A percentile compares a stretch with the other conserved stretches of the same genome.
phyloP scores from a whole-genome alignment of 2,888 invertebrate species.

The Ceriagrion tenellum region DNA sequence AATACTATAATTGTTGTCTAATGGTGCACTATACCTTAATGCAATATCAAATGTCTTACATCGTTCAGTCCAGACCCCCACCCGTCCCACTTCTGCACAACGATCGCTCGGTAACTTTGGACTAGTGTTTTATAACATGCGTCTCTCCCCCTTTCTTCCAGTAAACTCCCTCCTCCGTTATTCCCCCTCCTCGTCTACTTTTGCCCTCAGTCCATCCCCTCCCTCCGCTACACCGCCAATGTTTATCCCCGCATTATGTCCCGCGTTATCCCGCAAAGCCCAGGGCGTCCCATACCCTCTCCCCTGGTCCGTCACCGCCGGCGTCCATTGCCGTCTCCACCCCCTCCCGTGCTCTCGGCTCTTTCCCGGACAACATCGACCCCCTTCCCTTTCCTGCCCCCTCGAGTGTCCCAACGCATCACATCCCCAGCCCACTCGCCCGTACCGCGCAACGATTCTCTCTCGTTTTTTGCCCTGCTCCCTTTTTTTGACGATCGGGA shows the following conservation, averaged over 20 bases:
- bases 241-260: conserved; percentile 16
- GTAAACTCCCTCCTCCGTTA: neutral
- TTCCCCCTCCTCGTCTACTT: neutral
- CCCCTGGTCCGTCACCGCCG: neutral
- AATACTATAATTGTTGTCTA: no score
- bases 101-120: no score
- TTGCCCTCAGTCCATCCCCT: no score
- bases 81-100: no score
- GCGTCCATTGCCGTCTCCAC: neutral
- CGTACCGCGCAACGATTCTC: neutral
- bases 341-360: neutral
- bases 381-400: neutral
- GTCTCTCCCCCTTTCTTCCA: neutral
- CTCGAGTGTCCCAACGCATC: neutral
- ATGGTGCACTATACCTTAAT: no score
- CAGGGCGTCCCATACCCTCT: neutral
- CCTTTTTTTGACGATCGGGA: neutral
- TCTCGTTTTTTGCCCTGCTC: neutral
- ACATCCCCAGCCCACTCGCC: neutral
- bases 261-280: conserved; percentile 1
- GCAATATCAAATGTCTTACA: no score
- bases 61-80: no score
- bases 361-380: neutral
- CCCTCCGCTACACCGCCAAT: neutral
- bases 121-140: no score